Evolutionary conservation across 2,888 invertebrate species (phyloP).

Genomic region (Ennomos erosarius): DNA sequence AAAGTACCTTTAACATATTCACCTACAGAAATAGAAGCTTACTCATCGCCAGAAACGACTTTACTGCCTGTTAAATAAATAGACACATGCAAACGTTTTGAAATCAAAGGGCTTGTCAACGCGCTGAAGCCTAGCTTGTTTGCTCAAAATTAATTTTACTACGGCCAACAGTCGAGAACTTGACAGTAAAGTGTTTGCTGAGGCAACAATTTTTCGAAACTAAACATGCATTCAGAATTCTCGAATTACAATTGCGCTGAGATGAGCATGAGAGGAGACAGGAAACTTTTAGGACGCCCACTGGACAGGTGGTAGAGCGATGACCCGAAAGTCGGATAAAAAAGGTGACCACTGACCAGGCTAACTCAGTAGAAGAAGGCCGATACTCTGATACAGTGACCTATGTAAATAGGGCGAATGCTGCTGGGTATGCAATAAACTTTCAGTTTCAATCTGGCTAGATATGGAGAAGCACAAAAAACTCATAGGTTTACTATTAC

Average conservation of each 20-base stretch:
- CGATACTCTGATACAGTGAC: too few relatives aligned
- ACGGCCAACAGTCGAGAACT: constrained; percentile 42
- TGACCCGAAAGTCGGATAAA: background rate
- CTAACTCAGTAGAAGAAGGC: too few relatives aligned
- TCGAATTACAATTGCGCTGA: constrained; percentile 31
- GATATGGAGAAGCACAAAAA: background rate
- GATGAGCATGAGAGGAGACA: constrained; percentile 17
- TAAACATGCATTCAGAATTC: constrained; percentile 27
- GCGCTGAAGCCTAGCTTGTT: constrained; percentile 48
- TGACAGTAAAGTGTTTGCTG: constrained; percentile 44
- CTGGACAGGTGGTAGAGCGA: constrained; percentile 29
- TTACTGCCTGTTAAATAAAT: constrained; percentile 50
- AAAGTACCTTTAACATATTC: constrained; percentile 38
- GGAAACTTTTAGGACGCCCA: constrained; percentile 17
- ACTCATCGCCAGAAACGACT: constrained; percentile 48
- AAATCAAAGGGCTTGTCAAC: constrained; percentile 66
- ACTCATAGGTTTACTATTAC: constrained; percentile 21
- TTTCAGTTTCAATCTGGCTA: too few relatives aligned
- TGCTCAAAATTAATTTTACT: constrained; percentile 54
- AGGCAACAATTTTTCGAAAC: constrained; percentile 32
- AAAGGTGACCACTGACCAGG: too few relatives aligned
- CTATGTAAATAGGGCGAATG: too few relatives aligned
- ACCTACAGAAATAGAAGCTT: constrained; percentile 46
- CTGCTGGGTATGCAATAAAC: too few relatives aligned
- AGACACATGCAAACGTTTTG: constrained; percentile 64